Evolutionary conservation across 1,140 invertebrate species (phyloP).

Genomic region (Drosophila burlai): DNA sequence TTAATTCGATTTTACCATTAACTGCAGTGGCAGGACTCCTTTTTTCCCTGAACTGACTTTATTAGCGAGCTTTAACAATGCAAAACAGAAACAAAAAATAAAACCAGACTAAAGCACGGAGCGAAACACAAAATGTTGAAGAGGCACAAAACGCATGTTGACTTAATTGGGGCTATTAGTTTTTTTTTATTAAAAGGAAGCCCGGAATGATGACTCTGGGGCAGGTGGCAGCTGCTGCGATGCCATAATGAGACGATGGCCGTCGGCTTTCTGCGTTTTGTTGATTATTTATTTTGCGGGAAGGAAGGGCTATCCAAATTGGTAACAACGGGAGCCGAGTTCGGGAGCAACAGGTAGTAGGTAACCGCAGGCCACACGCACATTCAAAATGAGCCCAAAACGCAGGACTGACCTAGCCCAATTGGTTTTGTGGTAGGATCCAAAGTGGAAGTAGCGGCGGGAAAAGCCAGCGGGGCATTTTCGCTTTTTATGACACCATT

Average conservation of each 20-base stretch:
- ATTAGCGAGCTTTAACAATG: slow-evolving; percentile 61
- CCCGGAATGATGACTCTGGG: slow-evolving; percentile 22
- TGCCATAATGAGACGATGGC: slow-evolving; percentile 59
- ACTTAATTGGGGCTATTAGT: slow-evolving; percentile 80
- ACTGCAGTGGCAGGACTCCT: slow-evolving; percentile 17
- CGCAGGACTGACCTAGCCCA: slow-evolving; percentile 74
- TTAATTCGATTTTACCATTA: slow-evolving; percentile 24
- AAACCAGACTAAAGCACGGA: not conserved
- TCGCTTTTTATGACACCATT: slow-evolving; percentile 50
- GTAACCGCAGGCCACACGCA: slow-evolving; percentile 74
- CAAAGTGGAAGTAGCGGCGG: slow-evolving; percentile 2
- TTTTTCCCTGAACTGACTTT: slow-evolving; percentile 42
- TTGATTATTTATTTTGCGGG: slow-evolving; percentile 17
- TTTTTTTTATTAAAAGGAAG: slow-evolving; percentile 46
- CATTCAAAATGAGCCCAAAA: slow-evolving; percentile 25
- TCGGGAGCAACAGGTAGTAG: slow-evolving; percentile 66
- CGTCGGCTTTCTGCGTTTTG: slow-evolving; percentile 33
- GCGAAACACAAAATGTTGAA: slow-evolving; percentile 15
- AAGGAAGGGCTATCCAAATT: not conserved
- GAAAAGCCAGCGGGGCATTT: slow-evolving; percentile 42
- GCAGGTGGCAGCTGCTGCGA: slow-evolving; percentile 65
- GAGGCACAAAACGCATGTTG: slow-evolving; percentile 67
- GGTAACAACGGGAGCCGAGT: slow-evolving; percentile 29
- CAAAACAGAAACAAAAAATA: slow-evolving; percentile 13
- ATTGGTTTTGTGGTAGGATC: slow-evolving; percentile 76